Percentiles rank a stretch among this genome's conserved stretches.
Conservation (phyloP, 37 sponge, comb jelly and placozoan species). For the Hexactinellida sp. region DNA sequence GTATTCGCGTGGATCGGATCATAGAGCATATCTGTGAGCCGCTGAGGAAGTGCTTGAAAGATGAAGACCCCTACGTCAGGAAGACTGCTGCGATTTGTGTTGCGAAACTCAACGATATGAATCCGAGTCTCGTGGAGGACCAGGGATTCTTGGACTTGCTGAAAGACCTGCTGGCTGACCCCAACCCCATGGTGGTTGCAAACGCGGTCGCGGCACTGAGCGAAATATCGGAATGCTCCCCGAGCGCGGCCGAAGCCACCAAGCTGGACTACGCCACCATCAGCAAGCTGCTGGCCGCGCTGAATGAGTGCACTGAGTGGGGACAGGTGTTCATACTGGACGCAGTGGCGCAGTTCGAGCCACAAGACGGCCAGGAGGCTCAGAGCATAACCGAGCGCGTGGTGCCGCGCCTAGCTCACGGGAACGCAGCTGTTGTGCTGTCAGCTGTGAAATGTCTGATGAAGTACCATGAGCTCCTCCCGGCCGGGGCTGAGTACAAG, state of each 20-base stretch:
- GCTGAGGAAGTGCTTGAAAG: conserved; percentile 85
- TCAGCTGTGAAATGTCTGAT: conserved; percentile 93
- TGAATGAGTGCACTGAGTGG: conserved; percentile 99
- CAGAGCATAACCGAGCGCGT: conserved; percentile 94
- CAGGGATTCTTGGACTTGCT: conserved; percentile 95
- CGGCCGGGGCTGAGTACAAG: conserved; percentile 44
- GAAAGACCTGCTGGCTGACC: conserved; percentile 86
- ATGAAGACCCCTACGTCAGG: conserved; percentile 97
- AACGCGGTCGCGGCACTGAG: conserved; percentile 93
- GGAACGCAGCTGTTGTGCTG: conserved; percentile 96
- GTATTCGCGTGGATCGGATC: conserved; percentile 92
- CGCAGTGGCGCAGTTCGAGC: conserved; percentile 60
- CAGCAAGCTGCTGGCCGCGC: conserved; percentile 96
- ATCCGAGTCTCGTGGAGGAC: conserved; percentile 83
- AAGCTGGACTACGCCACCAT: conserved; percentile 77
- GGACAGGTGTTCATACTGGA: conserved; percentile 98
- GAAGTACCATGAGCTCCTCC: conserved; percentile 76
- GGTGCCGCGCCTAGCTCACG: conserved; percentile 89
- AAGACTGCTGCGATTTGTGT: conserved; percentile 98
- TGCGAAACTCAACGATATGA: conserved; percentile 96
- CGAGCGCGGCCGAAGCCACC: conserved; percentile 54
- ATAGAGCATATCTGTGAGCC: conserved; percentile 93
- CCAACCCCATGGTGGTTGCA: conserved; percentile 98
- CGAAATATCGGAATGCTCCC: conserved; percentile 81
- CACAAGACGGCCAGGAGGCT: conserved; percentile 70